Conservation (phyloP, 2,888 invertebrate genomes). For the Hymenopus coronatus region DNA sequence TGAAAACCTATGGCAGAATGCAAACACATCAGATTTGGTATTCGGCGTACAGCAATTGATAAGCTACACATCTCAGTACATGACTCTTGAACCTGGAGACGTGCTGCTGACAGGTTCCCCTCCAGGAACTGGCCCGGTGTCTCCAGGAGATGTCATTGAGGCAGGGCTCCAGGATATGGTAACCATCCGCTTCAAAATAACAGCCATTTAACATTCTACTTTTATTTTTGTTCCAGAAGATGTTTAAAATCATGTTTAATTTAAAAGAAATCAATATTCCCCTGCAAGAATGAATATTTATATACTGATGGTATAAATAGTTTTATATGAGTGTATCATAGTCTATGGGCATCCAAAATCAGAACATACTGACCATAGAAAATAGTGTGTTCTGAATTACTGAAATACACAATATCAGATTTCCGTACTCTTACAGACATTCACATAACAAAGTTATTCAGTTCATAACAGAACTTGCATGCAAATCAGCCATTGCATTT, state of each 20-base stretch:
- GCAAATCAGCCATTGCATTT: too few species aligned
- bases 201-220: neutral
- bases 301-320: neutral
- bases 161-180: slow-evolving; percentile 47
- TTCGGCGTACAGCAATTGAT: slow-evolving; percentile 64
- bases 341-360: neutral
- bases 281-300: neutral
- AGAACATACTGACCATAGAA: neutral
- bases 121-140: slow-evolving; percentile 61
- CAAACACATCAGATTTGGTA: slow-evolving; percentile 65
- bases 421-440: too few species aligned
- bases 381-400: neutral
- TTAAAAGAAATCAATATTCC: neutral
- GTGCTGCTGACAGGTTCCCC: slow-evolving; percentile 74
- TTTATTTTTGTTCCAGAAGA: neutral
- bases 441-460: too few species aligned
- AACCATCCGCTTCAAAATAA: slow-evolving; percentile 1
- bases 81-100: slow-evolving; percentile 71
- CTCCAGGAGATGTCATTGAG: slow-evolving; percentile 62
- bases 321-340: too few species aligned
- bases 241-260: neutral
- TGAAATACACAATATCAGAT: too few species aligned
- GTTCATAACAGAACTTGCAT: too few species aligned
- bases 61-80: slow-evolving; percentile 61
- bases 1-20: slow-evolving; percentile 57